A percentile compares a stretch with the other conserved stretches of the same genome.
phyloP scores from a whole-genome alignment of 2,888 invertebrate genomes.

The Melinopterus prodromus region DNA sequence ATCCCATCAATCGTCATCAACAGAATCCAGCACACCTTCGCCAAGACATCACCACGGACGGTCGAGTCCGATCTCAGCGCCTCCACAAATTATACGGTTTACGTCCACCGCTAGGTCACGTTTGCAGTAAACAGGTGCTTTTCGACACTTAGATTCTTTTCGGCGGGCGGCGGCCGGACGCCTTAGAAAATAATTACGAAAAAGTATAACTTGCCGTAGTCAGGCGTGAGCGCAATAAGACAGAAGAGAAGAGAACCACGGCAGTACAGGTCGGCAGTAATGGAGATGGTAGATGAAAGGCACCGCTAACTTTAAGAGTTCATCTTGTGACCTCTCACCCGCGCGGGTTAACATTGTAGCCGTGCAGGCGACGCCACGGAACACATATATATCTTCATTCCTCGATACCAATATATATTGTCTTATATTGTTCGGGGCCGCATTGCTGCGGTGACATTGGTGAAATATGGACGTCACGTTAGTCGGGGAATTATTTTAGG shows the following conservation, averaged over 20 bases:
- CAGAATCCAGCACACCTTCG: not conserved
- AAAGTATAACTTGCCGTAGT: constrained; percentile 31
- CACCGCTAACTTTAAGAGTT: constrained; percentile 44
- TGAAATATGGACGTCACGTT: not conserved
- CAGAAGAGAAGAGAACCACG: not conserved
- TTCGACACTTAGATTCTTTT: constrained; percentile 30
- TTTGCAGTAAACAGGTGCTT: constrained; percentile 32
- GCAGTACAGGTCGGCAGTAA: constrained; percentile 30
- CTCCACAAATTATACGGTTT: constrained; percentile 33
- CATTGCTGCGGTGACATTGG: not conserved
- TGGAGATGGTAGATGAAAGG: constrained; percentile 43
- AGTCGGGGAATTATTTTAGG: not conserved
- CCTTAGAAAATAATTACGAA: constrained; percentile 29
- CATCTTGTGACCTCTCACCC: constrained; percentile 44
- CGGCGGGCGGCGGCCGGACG: not conserved
- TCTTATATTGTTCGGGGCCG: not conserved
- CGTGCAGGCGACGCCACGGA: constrained; percentile 35
- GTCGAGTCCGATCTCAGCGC: not conserved
- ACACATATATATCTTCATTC: constrained; percentile 26
- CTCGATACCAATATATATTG: not conserved
- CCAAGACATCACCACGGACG: not conserved
- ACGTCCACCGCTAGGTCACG: constrained; percentile 32
- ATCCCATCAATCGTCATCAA: not conserved
- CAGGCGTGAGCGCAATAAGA: constrained; percentile 22
- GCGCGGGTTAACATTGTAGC: constrained; percentile 42